A percentile compares a stretch with the other conserved stretches of the same genome.
Evolutionary conservation across 2,113 vertebrate species (phyloP).

Genomic region (Labeo rohita): DNA sequence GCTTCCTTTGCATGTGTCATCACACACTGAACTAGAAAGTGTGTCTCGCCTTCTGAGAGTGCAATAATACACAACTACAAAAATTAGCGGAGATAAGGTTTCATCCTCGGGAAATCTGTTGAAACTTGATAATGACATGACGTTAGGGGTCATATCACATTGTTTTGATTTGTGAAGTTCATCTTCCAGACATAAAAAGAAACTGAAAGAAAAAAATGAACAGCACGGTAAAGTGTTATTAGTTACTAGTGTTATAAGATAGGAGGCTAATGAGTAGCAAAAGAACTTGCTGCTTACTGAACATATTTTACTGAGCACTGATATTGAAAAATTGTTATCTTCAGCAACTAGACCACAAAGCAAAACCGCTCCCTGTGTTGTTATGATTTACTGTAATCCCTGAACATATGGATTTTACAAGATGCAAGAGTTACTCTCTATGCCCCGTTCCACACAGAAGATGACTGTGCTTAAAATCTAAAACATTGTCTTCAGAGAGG

Average conservation of each 20-base stretch:
- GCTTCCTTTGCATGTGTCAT: neutral
- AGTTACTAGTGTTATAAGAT: neutral
- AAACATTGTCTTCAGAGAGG: constrained; percentile 33
- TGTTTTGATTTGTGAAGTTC: constrained; percentile 6
- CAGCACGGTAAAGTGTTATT: neutral
- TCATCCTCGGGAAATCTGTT: constrained; percentile 20
- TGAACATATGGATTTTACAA: constrained; percentile 35
- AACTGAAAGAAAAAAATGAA: neutral
- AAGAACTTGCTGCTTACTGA: neutral
- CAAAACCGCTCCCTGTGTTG: constrained; percentile 4
- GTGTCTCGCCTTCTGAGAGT: neutral
- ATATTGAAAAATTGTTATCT: constrained; percentile 32
- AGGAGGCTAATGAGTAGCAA: neutral
- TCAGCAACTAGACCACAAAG: constrained; percentile 42
- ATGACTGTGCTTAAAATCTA: constrained; percentile 41
- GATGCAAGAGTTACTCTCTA: constrained; percentile 3
- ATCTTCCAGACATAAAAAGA: neutral
- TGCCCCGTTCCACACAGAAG: constrained; percentile 28
- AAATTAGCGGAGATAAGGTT: constrained; percentile 5
- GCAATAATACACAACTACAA: neutral
- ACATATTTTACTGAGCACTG: constrained; percentile 39
- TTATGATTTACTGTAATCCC: constrained; percentile 29
- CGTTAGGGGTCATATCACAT: neutral
- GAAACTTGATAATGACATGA: constrained; percentile 15
- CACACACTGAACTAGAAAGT: constrained; percentile 2